Evolutionary conservation across 2,797 vertebrate species (phyloP).

Genomic region (Distichodus sexfasciatus): DNA sequence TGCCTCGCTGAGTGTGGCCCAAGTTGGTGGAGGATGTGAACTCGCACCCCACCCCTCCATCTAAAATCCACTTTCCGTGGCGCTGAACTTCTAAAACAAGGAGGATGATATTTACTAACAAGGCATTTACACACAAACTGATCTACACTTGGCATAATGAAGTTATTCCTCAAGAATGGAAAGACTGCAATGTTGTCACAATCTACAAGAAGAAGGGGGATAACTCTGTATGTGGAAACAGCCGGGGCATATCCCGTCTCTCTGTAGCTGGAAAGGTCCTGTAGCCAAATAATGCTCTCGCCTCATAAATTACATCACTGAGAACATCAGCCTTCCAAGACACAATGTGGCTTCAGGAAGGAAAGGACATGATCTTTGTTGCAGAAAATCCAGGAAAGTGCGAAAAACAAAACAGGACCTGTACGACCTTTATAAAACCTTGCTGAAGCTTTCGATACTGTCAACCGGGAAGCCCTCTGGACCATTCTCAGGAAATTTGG

Average conservation of each 20-base stretch:
- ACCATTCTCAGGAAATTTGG: too few relatives aligned
- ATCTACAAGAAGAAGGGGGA: slow-evolving; percentile 19
- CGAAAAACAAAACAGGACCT: too few relatives aligned
- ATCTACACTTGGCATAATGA: not conserved
- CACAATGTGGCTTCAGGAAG: slow-evolving; percentile 23
- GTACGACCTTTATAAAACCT: too few relatives aligned
- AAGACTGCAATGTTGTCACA: not conserved
- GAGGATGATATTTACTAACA: too few relatives aligned
- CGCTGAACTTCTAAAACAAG: too few relatives aligned
- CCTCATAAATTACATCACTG: slow-evolving; percentile 8
- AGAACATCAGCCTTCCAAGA: slow-evolving; percentile 6
- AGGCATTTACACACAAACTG: too few relatives aligned
- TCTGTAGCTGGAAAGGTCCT: slow-evolving; percentile 31
- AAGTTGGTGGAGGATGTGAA: too few relatives aligned
- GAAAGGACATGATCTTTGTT: slow-evolving; percentile 20
- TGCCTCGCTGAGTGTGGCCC: too few relatives aligned
- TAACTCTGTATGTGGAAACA: not conserved
- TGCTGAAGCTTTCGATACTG: too few relatives aligned
- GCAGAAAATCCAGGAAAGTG: slow-evolving; percentile 25
- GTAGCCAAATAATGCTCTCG: slow-evolving; percentile 22
- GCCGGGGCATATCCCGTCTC: slow-evolving; percentile 10
- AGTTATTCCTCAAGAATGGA: slow-evolving; percentile 10
- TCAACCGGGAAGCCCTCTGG: too few relatives aligned
- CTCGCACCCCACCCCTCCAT: too few relatives aligned
- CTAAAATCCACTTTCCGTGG: too few relatives aligned